Conservation (phyloP, 1,140 invertebrate genomes). For the Chlorops oryzae region DNA sequence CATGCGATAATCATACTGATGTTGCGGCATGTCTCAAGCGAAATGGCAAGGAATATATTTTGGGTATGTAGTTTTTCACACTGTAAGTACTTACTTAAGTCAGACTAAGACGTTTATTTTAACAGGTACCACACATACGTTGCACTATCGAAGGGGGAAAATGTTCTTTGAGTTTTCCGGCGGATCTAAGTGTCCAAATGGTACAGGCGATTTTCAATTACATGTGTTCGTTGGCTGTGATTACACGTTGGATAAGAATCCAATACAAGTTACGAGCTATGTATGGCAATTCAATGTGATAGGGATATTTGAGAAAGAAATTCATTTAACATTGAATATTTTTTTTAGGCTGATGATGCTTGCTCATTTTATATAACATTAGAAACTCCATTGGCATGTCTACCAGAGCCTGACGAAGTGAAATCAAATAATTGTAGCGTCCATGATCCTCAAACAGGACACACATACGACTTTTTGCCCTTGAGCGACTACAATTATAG, state of each 20-base stretch:
- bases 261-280: constrained; percentile 27
- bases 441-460: constrained; percentile 22
- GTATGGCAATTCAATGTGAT: constrained; percentile 25
- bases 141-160: constrained; percentile 30
- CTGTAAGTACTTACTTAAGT: neutral
- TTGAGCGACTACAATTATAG: constrained; percentile 39
- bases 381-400: constrained; percentile 34
- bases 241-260: constrained; percentile 32
- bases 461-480: constrained; percentile 34
- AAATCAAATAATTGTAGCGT: constrained; percentile 37
- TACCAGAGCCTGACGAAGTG: constrained; percentile 31
- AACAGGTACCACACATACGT: constrained; percentile 33
- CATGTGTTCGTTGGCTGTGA: constrained; percentile 33
- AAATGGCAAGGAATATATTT: constrained; percentile 32
- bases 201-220: constrained; percentile 27
- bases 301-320: neutral
- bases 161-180: constrained; percentile 33
- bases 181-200: constrained; percentile 32
- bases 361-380: constrained; percentile 35
- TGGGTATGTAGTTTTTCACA: constrained; percentile 26
- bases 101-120: neutral
- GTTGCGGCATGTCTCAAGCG: constrained; percentile 36
- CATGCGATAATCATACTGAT: constrained; percentile 30
- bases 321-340: no score
- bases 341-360: constrained; percentile 21